Evolutionary conservation across 2,113 vertebrate species (phyloP).

Genomic region (Nothoprocta pentlandii): DNA sequence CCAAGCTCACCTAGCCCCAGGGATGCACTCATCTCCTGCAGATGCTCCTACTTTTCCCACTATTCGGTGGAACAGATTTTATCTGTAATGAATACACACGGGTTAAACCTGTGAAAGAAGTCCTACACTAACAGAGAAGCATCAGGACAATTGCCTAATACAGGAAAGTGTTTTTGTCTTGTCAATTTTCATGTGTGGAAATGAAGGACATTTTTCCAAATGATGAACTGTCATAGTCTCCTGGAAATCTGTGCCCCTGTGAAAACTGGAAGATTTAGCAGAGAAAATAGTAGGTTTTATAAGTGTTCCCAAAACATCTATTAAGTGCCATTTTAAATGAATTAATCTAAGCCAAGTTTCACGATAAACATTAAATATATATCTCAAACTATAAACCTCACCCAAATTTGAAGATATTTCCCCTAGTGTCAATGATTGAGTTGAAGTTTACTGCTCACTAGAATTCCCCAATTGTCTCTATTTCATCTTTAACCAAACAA

Average conservation of each 20-base stretch:
- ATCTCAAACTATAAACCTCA: not conserved
- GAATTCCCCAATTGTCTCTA: not conserved
- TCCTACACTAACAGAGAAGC: not conserved
- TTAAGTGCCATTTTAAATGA: not conserved
- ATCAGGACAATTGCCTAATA: not conserved
- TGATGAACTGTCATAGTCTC: not conserved
- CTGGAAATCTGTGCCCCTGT: not conserved
- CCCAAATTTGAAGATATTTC: not conserved
- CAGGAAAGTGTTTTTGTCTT: not conserved
- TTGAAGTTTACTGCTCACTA: not conserved
- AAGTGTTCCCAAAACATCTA: not conserved
- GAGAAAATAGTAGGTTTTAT: not conserved
- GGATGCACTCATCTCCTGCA: not conserved
- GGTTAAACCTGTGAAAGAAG: not conserved
- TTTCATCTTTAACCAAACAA: slow-evolving; percentile 21
- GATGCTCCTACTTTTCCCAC: not conserved
- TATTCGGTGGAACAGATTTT: not conserved
- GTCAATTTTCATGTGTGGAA: slow-evolving; percentile 2
- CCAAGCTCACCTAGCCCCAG: not conserved
- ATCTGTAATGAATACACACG: not conserved
- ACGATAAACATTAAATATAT: not conserved
- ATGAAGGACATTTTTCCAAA: not conserved
- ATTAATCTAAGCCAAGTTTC: not conserved
- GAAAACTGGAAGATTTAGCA: not conserved
- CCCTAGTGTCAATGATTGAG: not conserved